phyloP scores from a whole-genome alignment of 2,888 invertebrate genomes.

The Calephelis perditalis region DNA sequence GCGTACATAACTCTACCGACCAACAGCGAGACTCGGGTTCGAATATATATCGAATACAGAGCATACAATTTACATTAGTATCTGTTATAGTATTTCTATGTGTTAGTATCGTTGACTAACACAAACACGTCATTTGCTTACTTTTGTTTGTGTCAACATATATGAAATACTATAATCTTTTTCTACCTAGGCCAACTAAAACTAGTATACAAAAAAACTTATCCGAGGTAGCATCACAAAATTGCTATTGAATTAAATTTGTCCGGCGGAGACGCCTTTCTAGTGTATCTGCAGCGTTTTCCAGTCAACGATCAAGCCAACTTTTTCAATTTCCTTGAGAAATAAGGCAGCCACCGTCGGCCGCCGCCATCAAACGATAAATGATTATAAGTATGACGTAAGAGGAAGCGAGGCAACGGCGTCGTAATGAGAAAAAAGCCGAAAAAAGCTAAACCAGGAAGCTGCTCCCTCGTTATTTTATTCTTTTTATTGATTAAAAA shows the following conservation, averaged over 20 bases:
- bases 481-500: constrained; percentile 68
- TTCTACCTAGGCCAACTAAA: too few relatives aligned
- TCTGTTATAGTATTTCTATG: too few relatives aligned
- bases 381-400: constrained; percentile 71
- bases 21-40: too few relatives aligned
- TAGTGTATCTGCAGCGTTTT: constrained; percentile 16
- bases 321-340: constrained; percentile 67
- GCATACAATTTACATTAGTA: too few relatives aligned
- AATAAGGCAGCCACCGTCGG: constrained; percentile 39
- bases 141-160: too few relatives aligned
- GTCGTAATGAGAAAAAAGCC: constrained; percentile 61
- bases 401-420: constrained; percentile 54
- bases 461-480: constrained; percentile 31
- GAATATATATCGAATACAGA: too few relatives aligned
- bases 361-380: constrained; percentile 69
- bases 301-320: constrained; percentile 39
- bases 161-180: too few relatives aligned
- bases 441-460: constrained; percentile 38
- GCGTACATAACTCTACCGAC: too few relatives aligned
- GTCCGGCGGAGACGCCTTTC: constrained; percentile 5
- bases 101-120: too few relatives aligned
- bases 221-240: neutral
- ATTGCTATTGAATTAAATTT: neutral
- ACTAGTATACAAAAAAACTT: constrained; percentile 13
- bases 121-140: too few relatives aligned